phyloP scores from a whole-genome alignment of 2,113 vertebrate species.

The Stercorarius parasiticus region DNA sequence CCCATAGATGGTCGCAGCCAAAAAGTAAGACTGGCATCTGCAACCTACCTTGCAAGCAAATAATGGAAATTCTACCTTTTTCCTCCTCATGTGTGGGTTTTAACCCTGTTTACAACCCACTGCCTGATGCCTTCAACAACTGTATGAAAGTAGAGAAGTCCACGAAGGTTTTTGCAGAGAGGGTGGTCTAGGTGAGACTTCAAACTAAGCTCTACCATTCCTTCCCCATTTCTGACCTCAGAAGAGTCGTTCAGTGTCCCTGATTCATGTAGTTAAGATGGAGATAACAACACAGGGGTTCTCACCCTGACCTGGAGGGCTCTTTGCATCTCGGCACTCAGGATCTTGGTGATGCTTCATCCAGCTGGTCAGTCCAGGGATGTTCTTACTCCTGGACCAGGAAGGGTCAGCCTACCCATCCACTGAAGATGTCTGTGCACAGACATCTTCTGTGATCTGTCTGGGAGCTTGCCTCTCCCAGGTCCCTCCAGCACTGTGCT shows the following conservation, averaged over 20 bases:
- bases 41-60: background rate
- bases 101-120: background rate
- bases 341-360: background rate
- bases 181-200: background rate
- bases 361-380: background rate
- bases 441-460: too few species aligned
- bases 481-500: background rate
- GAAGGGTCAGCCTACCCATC: background rate
- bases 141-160: background rate
- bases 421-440: background rate
- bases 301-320: background rate
- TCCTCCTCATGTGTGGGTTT: background rate
- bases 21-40: background rate
- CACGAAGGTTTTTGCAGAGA: rapidly evolving
- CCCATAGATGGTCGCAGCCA: background rate
- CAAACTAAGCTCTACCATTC: background rate
- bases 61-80: background rate
- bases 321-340: background rate
- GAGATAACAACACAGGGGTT: background rate
- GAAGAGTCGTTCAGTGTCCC: rapidly evolving
- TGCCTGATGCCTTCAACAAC: background rate
- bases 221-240: background rate
- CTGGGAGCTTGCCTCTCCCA: background rate
- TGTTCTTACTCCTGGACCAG: background rate
- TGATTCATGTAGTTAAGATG: background rate